phyloP scores from a whole-genome alignment of 2,797 vertebrate genomes.

The Cyprinella venusta region DNA sequence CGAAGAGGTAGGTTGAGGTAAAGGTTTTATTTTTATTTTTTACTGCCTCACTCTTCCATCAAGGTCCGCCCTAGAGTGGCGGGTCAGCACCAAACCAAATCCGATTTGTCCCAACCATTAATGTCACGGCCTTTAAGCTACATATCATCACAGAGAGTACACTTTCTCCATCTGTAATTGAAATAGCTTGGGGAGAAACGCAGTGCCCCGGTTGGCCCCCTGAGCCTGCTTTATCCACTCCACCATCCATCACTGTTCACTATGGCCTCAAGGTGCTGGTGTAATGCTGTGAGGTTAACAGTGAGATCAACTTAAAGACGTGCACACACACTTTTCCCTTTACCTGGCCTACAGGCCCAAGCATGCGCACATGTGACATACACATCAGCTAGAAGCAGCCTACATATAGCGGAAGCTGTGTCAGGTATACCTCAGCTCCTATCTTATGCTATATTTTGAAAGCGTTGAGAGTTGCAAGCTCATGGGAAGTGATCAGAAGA shows the following conservation, averaged over 20 bases:
- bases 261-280: constrained; percentile 73
- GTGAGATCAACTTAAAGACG: constrained; percentile 65
- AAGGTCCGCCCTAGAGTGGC: constrained; percentile 56
- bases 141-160: constrained; percentile 71
- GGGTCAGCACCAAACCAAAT: constrained; percentile 74
- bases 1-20: constrained; percentile 12
- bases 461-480: constrained; percentile 63
- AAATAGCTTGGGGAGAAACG: constrained; percentile 80
- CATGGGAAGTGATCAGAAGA: constrained; percentile 76
- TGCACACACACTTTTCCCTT: constrained; percentile 64
- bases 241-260: constrained; percentile 76
- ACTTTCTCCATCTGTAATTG: constrained; percentile 79
- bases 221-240: constrained; percentile 60
- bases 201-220: constrained; percentile 62
- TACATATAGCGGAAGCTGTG: constrained; percentile 16
- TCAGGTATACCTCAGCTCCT: constrained; percentile 67
- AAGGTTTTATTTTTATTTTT: constrained; percentile 3
- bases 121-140: constrained; percentile 76
- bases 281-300: constrained; percentile 74
- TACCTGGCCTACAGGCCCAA: constrained; percentile 54
- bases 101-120: constrained; percentile 76
- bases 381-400: constrained; percentile 30
- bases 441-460: constrained; percentile 57
- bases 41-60: constrained; percentile 41
- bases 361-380: constrained; percentile 49